A percentile compares a stretch with the other conserved stretches of the same genome.
These are phyloP conservation scores for Heliocidaris erythrogramma DNA, from an alignment of 35 echinoderm and acorn worm species.

Conservation along the genomic window DNA sequence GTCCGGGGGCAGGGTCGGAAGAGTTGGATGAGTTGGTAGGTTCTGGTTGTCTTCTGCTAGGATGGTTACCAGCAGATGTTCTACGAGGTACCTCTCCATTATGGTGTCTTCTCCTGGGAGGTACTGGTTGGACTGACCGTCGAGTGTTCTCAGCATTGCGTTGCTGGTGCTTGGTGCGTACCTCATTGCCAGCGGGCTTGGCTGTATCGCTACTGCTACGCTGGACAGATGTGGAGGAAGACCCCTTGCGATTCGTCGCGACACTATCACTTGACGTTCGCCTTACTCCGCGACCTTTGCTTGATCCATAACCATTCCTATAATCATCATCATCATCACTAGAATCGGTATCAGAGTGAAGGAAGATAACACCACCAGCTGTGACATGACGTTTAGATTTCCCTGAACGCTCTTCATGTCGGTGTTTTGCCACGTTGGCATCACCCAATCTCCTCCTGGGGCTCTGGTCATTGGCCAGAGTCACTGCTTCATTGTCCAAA, in stretches of 20 bases:
- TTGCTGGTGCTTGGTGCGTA: slow-evolving; percentile 53
- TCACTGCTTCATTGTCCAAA: slow-evolving; percentile 30
- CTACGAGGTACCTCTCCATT: slow-evolving; percentile 44
- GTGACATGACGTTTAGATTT: slow-evolving; percentile 36
- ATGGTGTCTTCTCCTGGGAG: slow-evolving; percentile 32
- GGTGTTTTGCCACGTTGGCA: slow-evolving; percentile 26
- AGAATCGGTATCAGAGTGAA: slow-evolving; percentile 62
- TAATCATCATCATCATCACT: slow-evolving; percentile 65
- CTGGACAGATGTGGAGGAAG: slow-evolving; percentile 13
- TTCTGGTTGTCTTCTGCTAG: slow-evolving; percentile 24
- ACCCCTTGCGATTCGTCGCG: slow-evolving; percentile 48
- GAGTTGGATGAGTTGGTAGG: slow-evolving; percentile 39
- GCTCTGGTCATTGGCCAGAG: slow-evolving; percentile 19
- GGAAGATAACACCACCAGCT: slow-evolving; percentile 64
- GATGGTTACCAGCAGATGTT: slow-evolving; percentile 15
- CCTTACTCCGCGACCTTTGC: slow-evolving; percentile 50
- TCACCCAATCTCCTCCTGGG: not conserved
- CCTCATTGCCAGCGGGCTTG: slow-evolving; percentile 37
- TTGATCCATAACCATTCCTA: slow-evolving; percentile 21
- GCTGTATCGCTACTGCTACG: slow-evolving; percentile 42
- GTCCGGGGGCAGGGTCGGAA: not conserved
- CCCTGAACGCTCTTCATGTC: not conserved
- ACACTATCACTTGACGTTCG: slow-evolving; percentile 79
- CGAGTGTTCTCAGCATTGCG: slow-evolving; percentile 25
- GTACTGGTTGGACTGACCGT: slow-evolving; percentile 27